These are phyloP conservation scores for Streptopelia turtur DNA, from an alignment of 2,797 vertebrate genomes.

Conservation along the genomic window DNA sequence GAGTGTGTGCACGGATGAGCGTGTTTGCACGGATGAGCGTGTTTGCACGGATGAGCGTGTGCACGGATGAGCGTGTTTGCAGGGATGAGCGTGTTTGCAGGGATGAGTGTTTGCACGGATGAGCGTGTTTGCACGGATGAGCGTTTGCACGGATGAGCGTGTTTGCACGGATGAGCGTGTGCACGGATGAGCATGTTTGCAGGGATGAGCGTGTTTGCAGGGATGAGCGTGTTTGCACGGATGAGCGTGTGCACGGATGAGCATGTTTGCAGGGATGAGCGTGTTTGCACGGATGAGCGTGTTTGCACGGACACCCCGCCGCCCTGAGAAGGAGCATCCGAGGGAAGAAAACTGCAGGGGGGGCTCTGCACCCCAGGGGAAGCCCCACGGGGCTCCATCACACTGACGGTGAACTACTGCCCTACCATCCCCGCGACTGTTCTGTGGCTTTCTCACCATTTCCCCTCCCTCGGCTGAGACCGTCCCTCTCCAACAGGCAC, in stretches of 20 bases:
- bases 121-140: rapidly evolving
- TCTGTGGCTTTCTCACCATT: too few species aligned
- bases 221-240: not conserved
- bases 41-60: rapidly evolving
- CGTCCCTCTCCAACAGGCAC: not conserved
- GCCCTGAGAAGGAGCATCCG: not conserved
- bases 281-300: rapidly evolving
- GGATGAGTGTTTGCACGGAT: rapidly evolving
- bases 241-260: too few species aligned
- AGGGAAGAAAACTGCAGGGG: not conserved
- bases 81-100: rapidly evolving
- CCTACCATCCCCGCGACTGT: too few species aligned
- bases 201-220: not conserved
- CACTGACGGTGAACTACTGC: too few species aligned
- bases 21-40: rapidly evolving
- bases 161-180: not conserved
- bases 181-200: too few species aligned
- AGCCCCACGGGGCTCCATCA: too few species aligned
- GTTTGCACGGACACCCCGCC: not conserved
- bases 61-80: rapidly evolving
- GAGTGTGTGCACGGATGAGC: too few species aligned
- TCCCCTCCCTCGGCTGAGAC: rapidly evolving
- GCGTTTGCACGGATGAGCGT: not conserved
- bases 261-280: not conserved
- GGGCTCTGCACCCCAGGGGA: too few species aligned